Evolutionary conservation across 2,888 invertebrate species (phyloP), one percentile per base, ranked within the genome.

Genomic region (Athetis lepigone): DNA sequence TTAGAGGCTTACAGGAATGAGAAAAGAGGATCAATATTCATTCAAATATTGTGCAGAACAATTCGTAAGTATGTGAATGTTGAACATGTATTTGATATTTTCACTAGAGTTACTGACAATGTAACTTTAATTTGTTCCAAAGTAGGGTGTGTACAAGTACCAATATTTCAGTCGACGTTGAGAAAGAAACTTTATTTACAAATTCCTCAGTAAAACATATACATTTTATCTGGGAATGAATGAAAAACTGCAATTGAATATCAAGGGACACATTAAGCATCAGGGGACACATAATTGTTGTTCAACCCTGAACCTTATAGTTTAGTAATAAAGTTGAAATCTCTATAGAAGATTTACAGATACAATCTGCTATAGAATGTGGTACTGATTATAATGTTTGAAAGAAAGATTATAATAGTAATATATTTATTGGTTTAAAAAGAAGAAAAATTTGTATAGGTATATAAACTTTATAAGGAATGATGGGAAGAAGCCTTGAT

Each of bases 1-100:
- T 88, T 90, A 81, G 91, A 92, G 79, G 92, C 95, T 4, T 94
- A 82, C 54, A 90, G 95, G 77, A 79, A 87, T 78, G 87, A 86
- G 55, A 70, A 82, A 42, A 79, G 76, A 49, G 95, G 95, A 0
- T 91, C 94, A 9, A 81, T 95, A 70, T 95, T 95, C 59, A 93
- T 95, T 62, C 92, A 93, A 72, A 80, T 84, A 11, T 76, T 95
- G 13, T 95, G 95, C 77, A 63, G 64, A 11, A 77, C 80, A 13
- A 81, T 95, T 29, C 69, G 75, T 25, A 79, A 87, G 58, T 82
- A 70, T 64, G 89, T 84, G 1, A 83, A 82, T 51, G 69, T 79
- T 37, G 90, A 92, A 57, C 90, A 92, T 79, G 75, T 94, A 23
- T 77, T 80, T 77, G 92, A 93, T 45, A 90, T 95, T 60, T 94